Conservation (phyloP, 2,888 invertebrate genomes). For the Anaspis maculata region DNA sequence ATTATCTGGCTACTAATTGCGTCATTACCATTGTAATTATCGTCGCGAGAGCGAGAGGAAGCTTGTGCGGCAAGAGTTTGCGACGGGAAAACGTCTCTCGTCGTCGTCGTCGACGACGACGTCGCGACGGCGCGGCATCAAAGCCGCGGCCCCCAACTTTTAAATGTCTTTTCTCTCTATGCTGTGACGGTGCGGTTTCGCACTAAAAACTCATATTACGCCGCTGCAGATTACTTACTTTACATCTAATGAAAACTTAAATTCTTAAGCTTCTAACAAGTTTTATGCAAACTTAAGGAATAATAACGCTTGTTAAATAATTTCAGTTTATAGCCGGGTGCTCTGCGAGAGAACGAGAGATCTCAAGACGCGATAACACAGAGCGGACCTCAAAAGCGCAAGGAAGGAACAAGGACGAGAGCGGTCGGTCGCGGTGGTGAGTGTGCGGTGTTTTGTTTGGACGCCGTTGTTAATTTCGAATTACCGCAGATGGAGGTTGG, state of each 20-base stretch:
- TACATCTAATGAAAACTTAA: conserved; percentile 24
- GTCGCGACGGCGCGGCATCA: too few species aligned
- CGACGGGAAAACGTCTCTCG: conserved; percentile 18
- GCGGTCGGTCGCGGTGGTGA: too few species aligned
- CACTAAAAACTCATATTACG: conserved; percentile 16
- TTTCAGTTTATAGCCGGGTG: too few species aligned
- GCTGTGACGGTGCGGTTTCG: conserved; percentile 10
- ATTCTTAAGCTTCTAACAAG: conserved; percentile 17
- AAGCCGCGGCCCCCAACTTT: conserved; percentile 19
- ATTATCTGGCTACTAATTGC: conserved; percentile 35
- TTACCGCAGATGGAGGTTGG: too few species aligned
- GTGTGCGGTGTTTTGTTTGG: too few species aligned
- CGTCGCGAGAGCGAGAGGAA: conserved; percentile 21
- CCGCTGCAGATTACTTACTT: conserved; percentile 19
- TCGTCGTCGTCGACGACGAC: too few species aligned
- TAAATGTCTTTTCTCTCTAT: conserved; percentile 20
- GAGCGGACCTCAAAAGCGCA: too few species aligned
- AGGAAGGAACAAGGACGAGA: too few species aligned
- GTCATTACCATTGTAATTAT: conserved; percentile 35
- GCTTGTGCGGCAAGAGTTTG: conserved; percentile 13
- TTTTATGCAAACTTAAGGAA: conserved; percentile 13
- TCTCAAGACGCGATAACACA: too few species aligned
- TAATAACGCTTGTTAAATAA: conserved; percentile 12
- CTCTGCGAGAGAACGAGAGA: too few species aligned
- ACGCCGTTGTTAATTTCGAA: too few species aligned